Base-by-base conservation (phyloP, 2,888 invertebrate species). In the Andrena dorsata region DNA sequence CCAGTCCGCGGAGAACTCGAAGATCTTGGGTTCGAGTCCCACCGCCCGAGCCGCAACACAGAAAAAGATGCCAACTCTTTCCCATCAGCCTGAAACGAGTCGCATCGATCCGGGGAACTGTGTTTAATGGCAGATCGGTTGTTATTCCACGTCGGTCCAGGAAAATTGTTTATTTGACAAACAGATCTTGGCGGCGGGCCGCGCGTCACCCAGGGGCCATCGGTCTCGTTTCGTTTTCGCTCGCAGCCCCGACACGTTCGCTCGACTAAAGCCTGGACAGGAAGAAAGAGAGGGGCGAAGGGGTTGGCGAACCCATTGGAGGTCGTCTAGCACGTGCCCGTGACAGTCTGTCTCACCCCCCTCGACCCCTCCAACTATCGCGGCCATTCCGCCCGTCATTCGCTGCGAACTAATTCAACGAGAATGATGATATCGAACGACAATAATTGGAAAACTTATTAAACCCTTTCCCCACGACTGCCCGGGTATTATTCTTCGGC, bases 271-370 rank as follows among this genome's bases (percentile, higher is more conserved):
- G 56, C 63, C 35, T 41, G 58, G 53, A 64, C 49, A 53, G 16
- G 51, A 51, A 56, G 68, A 71, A 64, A 76, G 81, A 73, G 49
- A 66, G 51, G 28, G 32, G 66, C 30, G 20, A 72, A 66, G 68
- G 74, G 76, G 72, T 58, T 51, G 80, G 80, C 65, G 73, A 85
- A 72, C 73, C 72, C 79, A 61, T 68, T 65, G 56, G 58, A 78
- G 76, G 86, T 83, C 78, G 86, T 84, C 84, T 86, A 88, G 88
- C 92, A 92, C 92, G 92, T 91, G 91, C 84, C 92, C 72, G 68
- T 92, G 91, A 91, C 92, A 91, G 91, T 85, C 68, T 75, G 68
- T 78, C 84, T 86, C 84, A 83, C 79, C 83, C 83, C 74, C 84
- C 83, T 74, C 71, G 75, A 84, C 82, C 75, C 77, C 83, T 80